Base-by-base conservation (phyloP, 2,888 invertebrate species). In the Listrodromus nycthemerus region DNA sequence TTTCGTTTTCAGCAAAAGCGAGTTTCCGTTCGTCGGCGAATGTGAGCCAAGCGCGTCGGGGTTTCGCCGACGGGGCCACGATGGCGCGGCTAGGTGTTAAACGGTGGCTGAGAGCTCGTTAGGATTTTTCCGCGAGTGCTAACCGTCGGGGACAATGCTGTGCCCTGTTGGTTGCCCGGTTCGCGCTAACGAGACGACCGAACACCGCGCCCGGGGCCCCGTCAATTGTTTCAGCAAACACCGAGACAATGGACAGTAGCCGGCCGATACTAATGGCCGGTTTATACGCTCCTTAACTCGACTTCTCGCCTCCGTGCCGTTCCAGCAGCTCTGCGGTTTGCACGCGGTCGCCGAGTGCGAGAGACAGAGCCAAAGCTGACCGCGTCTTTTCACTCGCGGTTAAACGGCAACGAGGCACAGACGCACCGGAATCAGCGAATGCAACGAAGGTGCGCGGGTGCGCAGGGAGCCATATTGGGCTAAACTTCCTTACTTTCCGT, bases 51-150 rank as follows among this genome's bases (percentile, higher is more conserved):
- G 73, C 37, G 73, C 10, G 48, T 48, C 73, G 13, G 50, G 10
- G 30, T 45, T 61, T 33, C 30, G 58, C 69, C 71, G 45, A 27
- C 71, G 71, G 71, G n/a, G 45, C 48, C 19, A n/a, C 5, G 41
- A 50, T 13, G 27, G 30, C 24, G 30, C 74, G 21, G 74, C 30
- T 69, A 87, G 87, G 87, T 87, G 87, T 88, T 87, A 88, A 88
- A 87, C 85, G 87, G 84, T 86, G 82, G 86, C 87, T 83, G 86
- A 87, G 89, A 89, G 91, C 92, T 93, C 92, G 92, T 93, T 93
- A 93, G 93, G 91, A 93, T 93, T 93, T 93, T 93, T 92, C 93
- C 92, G 90, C 90, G 90, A 89, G 92, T 91, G 92, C 90, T 93
- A 93, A 93, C 90, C 89, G 91, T 87, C 84, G 84, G 83, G 88